Base-by-base conservation (phyloP, 2,797 vertebrate species). In the Brachymystax lenok region DNA sequence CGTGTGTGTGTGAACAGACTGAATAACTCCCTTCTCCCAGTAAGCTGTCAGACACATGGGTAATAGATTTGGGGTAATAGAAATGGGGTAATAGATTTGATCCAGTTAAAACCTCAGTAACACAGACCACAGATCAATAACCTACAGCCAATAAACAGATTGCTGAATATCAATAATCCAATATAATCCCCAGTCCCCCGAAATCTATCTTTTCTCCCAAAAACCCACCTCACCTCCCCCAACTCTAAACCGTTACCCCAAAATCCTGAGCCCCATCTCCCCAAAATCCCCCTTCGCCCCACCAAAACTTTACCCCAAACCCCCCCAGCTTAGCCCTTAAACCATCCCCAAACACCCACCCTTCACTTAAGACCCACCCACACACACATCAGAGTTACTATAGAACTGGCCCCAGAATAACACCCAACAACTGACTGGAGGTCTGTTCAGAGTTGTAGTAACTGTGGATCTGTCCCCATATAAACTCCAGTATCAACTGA, bases 381-480 rank as follows among this genome's bases (percentile, higher is more conserved):
- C 19, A 19, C 54, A 56, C 54, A 56, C 7, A 56, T 7, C 54
- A 56, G 54, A 56, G 54, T 19, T 24, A 61, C 59, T 61, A 21
- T 61, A 61, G 21, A 61, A 61, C 59, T n/a, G 7, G n/a, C 3
- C 59, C n/a, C 59, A 24, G 59, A 61, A 21, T 61, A 61, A 61
- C 59, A n/a, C 59, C 59, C 40, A 56, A 74, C 67, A 69, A 69
- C 50, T 74, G 63, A 74, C 73, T 71, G 74, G 66, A 69, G 61
- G 28, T 72, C 52, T 54, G 27, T 67, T 28, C 12, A 67, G 27
- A 16, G 14, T 30, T 24, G 64, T 33, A 6, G 59, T 61, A 61
- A 61, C 10, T 24, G n/a, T 61, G 21, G n/a, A 21, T 19, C 52
- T 54, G 6, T 21, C 59, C 59, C 59, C n/a, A n/a, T 21, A 5